Evolutionary conservation across 2,113 vertebrate species (phyloP).

Genomic region (Pollimyrus isidori): DNA sequence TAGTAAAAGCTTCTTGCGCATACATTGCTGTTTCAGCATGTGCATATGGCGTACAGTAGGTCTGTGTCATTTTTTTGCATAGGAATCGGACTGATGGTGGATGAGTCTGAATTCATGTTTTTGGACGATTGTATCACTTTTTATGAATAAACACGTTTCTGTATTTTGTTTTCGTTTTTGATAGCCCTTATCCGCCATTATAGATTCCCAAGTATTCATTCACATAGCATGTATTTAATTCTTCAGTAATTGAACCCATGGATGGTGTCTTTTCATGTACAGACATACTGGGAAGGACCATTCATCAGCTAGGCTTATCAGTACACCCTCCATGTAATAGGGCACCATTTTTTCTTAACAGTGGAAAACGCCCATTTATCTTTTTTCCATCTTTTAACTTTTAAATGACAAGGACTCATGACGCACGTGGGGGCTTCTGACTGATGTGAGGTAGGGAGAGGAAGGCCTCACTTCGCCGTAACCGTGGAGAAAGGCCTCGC

Average conservation of each 20-base stretch:
- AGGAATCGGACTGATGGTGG: background rate
- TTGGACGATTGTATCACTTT: background rate
- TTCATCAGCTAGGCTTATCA: background rate
- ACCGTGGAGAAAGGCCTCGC: background rate
- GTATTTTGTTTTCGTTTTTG: background rate
- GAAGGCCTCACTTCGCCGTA: background rate
- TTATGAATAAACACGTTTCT: background rate
- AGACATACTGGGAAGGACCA: background rate
- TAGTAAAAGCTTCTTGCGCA: background rate
- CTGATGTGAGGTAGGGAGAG: background rate
- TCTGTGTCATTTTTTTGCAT: background rate
- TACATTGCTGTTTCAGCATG: background rate
- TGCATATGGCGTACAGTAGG: background rate
- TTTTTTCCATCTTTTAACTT: background rate
- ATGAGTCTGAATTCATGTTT: background rate
- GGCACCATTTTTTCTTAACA: background rate
- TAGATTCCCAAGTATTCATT: background rate
- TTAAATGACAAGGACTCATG: background rate
- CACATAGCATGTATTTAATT: background rate
- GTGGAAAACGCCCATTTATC: background rate
- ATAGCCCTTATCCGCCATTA: background rate
- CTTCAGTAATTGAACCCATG: background rate
- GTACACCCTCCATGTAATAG: background rate
- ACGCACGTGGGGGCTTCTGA: no score
- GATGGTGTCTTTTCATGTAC: background rate